Base-by-base conservation (phyloP, 2,888 invertebrate genomes). In the Drosophila paracracens region DNA sequence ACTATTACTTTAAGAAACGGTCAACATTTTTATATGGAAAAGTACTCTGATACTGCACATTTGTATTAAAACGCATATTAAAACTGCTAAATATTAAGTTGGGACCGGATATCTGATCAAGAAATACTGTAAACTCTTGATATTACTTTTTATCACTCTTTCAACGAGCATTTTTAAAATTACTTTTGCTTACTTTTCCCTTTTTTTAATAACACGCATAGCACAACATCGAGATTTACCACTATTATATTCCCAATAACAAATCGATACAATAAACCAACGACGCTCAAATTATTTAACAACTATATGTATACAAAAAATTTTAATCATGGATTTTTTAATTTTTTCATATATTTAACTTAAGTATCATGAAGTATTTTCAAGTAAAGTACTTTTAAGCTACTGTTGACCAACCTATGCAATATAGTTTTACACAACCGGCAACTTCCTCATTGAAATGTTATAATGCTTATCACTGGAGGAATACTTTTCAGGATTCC, bases 401-500 rank as follows among this genome's bases (percentile, higher is more conserved):
- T 46, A 21, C 50, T 6, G 1, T 0, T 18, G 50, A 50, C 11
- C 3, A 27, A 13, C 16, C 1, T 29, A 16, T 38, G 18, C 6
- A 18, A n/a, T 35, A 53, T 53, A 33, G 52, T 56, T 40, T 38
- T 33, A n/a, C 48, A 29, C 18, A 18, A 13, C 16, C 21, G 21
- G 13, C 13, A 52, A 36, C 43, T 38, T 68, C 13, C 48, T n/a
- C 5, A 33, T 33, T 10, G 10, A 10, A 27, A 27, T 27, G n/a
- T 7, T 31, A 21, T 16, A n/a, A n/a, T 29, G 27, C 7, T 40
- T 35, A 33, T 38, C 21, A 40, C 27, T 18, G n/a, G 6, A 27
- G 46, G 18, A 31, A 21, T 27, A 18, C 13, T 48, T 33, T 21
- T 38, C 7, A 64, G 31, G 58, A 50, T 52, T 68, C 5, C 36